These are phyloP conservation scores for Benthosema pterotum DNA, from an alignment of 2,797 vertebrate genomes.

Conservation along the genomic window DNA sequence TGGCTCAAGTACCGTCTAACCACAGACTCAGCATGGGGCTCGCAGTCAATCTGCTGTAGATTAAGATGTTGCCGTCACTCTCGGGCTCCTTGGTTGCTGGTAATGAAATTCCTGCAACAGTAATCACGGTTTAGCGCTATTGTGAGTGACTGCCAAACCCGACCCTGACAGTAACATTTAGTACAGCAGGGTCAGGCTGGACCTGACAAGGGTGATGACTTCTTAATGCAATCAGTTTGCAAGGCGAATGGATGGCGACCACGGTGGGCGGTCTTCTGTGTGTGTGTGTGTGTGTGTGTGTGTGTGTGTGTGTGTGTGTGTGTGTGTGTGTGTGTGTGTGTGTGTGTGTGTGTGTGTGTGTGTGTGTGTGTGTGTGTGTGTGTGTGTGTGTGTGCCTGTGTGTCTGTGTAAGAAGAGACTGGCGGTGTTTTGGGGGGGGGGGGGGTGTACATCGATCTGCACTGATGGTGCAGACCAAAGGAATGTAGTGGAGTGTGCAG, in stretches of 20 bases:
- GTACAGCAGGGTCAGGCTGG: slow-evolving; percentile 32
- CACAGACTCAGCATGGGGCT: slow-evolving; percentile 17
- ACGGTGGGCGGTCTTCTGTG: slow-evolving; percentile 31
- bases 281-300: background rate
- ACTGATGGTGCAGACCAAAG: slow-evolving; percentile 58
- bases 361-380: slow-evolving; percentile 16
- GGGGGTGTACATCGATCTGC: slow-evolving; percentile 26
- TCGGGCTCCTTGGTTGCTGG: slow-evolving; percentile 16
- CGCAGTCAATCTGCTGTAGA: slow-evolving; percentile 32
- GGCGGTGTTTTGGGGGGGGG: slow-evolving; percentile 42
- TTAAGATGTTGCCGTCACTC: slow-evolving; percentile 5
- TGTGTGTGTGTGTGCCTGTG: background rate
- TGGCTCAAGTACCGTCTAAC: slow-evolving; percentile 18
- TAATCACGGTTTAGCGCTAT: slow-evolving; percentile 5
- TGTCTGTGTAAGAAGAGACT: slow-evolving; percentile 47
- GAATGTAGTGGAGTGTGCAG: slow-evolving; percentile 78
- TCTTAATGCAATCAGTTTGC: slow-evolving; percentile 64
- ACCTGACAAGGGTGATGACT: slow-evolving; percentile 66
- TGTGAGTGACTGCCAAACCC: slow-evolving; percentile 21
- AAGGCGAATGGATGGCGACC: slow-evolving; percentile 13
- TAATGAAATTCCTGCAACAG: slow-evolving; percentile 37
- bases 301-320: background rate
- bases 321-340: background rate
- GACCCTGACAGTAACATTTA: slow-evolving; percentile 48
- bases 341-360: slow-evolving; percentile 16